Evolutionary conservation across 2,797 vertebrate genomes (phyloP).

Genomic region (Emys orbicularis): DNA sequence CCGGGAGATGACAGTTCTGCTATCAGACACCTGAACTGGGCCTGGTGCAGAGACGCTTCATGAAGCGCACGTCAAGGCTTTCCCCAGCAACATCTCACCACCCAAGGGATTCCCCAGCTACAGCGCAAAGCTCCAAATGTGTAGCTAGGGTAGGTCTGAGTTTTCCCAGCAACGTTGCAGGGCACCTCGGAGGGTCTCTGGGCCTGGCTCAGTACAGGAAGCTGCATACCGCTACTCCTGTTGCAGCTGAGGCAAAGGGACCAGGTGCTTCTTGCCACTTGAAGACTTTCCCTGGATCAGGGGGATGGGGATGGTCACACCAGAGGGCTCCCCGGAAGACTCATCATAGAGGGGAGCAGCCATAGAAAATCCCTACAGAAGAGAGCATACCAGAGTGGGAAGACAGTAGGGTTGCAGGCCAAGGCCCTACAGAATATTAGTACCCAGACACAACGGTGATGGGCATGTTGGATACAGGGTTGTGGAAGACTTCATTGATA

Average conservation of each 20-base stretch:
- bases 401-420: background rate
- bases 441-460: accelerated
- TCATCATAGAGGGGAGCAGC: background rate
- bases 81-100: background rate
- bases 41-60: background rate
- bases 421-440: background rate
- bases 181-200: conserved; percentile 21
- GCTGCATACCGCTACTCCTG: conserved; percentile 43
- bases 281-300: background rate
- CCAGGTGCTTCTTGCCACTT: background rate
- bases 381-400: background rate
- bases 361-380: too few species aligned
- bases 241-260: accelerated
- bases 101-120: background rate
- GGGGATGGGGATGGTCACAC: background rate
- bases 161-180: background rate
- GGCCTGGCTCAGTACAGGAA: conserved; percentile 13
- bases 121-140: background rate
- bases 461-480: background rate
- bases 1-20: background rate
- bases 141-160: conserved; percentile 17
- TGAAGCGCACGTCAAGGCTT: background rate
- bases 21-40: accelerated
- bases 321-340: background rate
- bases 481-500: background rate